phyloP scores from a whole-genome alignment of 1,140 invertebrate species.

The Hormaphis cornu region DNA sequence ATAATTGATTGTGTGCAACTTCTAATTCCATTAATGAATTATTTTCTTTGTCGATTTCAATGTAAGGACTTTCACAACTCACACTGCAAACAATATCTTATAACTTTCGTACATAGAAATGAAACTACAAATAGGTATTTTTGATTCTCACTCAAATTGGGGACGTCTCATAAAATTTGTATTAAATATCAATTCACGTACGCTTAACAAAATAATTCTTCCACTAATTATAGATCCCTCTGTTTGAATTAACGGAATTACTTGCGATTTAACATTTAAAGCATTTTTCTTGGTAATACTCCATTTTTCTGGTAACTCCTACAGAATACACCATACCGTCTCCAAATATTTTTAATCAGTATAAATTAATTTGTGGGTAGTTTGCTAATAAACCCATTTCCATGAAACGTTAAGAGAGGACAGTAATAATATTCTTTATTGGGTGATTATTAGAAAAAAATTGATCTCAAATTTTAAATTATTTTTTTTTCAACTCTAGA shows the following conservation, averaged over 20 bases:
- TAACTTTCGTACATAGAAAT: neutral
- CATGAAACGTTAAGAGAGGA: too few species aligned
- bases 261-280: conserved; percentile 72
- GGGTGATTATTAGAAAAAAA: too few species aligned
- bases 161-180: conserved; percentile 55
- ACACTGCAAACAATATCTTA: conserved; percentile 43
- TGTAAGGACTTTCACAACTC: conserved; percentile 62
- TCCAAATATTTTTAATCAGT: too few species aligned
- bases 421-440: too few species aligned
- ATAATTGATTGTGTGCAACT: conserved; percentile 55
- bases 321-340: conserved; percentile 44
- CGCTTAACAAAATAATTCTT: conserved; percentile 66
- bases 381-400: too few species aligned
- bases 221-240: conserved; percentile 58
- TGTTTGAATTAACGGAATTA: conserved; percentile 63
- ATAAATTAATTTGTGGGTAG: too few species aligned
- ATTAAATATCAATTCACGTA: conserved; percentile 63
- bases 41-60: conserved; percentile 62
- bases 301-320: conserved; percentile 82
- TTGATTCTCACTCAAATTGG: conserved; percentile 54
- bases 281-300: conserved; percentile 73
- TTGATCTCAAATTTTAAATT: too few species aligned
- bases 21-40: conserved; percentile 59
- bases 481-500: too few species aligned
- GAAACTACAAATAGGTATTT: neutral